These are phyloP conservation scores for Drosophila koepferae DNA, from an alignment of 2,888 invertebrate genomes.

Conservation along the genomic window DNA sequence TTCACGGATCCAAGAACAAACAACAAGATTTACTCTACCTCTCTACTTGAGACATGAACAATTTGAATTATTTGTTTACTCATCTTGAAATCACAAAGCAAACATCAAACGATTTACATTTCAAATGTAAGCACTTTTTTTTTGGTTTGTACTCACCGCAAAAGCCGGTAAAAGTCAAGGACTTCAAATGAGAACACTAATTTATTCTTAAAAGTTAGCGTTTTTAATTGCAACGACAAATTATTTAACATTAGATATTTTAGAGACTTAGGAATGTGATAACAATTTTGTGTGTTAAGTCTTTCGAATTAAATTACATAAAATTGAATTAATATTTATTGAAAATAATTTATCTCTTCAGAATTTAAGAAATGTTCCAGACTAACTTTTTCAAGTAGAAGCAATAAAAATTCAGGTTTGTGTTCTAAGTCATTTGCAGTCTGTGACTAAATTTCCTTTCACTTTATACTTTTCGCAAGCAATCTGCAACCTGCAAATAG, in stretches of 20 bases:
- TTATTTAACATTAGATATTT: neutral
- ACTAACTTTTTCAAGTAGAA: neutral
- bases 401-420: neutral
- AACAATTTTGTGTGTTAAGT: neutral
- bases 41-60: slow-evolving; percentile 25
- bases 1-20: neutral
- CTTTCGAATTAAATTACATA: neutral
- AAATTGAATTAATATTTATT: neutral
- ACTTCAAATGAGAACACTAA: neutral
- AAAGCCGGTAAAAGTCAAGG: slow-evolving; percentile 11
- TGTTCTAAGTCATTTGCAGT: neutral
- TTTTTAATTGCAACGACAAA: neutral
- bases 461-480: neutral
- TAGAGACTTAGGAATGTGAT: neutral
- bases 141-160: neutral
- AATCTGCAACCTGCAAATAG: neutral
- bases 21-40: neutral
- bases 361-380: neutral
- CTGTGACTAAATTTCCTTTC: neutral
- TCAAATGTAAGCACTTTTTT: neutral
- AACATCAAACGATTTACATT: slow-evolving; percentile 14
- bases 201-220: neutral
- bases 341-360: neutral
- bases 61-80: slow-evolving; percentile 38
- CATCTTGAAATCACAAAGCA: slow-evolving; percentile 24